phyloP scores from a whole-genome alignment of 2,888 invertebrate genomes.

The Actias luna region DNA sequence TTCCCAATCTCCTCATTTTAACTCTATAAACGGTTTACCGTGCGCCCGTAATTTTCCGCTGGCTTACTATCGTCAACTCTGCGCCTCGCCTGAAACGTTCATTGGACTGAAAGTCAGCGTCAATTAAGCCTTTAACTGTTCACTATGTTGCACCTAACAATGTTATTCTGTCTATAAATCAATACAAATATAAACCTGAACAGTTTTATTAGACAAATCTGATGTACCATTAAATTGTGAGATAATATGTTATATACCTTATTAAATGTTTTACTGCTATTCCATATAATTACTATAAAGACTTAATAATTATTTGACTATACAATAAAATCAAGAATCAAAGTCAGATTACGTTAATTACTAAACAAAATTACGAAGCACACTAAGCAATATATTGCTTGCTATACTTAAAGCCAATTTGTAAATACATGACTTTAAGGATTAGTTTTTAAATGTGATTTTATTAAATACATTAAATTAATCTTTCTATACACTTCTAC shows the following conservation, averaged over 20 bases:
- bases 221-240: not conserved
- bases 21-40: conserved; percentile 32
- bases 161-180: not conserved
- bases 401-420: not conserved
- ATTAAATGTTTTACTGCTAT: too few species aligned
- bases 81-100: conserved; percentile 13
- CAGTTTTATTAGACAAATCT: not conserved
- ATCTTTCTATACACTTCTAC: not conserved
- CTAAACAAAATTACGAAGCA: not conserved
- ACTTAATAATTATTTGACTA: too few species aligned
- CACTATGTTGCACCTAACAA: not conserved
- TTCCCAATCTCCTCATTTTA: conserved; percentile 30
- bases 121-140: conserved; percentile 15
- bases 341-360: not conserved
- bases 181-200: not conserved
- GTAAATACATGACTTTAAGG: not conserved
- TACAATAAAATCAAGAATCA: not conserved
- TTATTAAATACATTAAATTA: not conserved
- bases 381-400: not conserved
- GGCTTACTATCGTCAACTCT: conserved; percentile 32
- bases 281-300: too few species aligned
- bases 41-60: conserved; percentile 36
- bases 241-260: not conserved
- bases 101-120: conserved; percentile 5
- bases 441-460: not conserved